These are phyloP conservation scores for Catharus fuscescens DNA, from an alignment of 2,113 vertebrate species.

Conservation along the genomic window DNA sequence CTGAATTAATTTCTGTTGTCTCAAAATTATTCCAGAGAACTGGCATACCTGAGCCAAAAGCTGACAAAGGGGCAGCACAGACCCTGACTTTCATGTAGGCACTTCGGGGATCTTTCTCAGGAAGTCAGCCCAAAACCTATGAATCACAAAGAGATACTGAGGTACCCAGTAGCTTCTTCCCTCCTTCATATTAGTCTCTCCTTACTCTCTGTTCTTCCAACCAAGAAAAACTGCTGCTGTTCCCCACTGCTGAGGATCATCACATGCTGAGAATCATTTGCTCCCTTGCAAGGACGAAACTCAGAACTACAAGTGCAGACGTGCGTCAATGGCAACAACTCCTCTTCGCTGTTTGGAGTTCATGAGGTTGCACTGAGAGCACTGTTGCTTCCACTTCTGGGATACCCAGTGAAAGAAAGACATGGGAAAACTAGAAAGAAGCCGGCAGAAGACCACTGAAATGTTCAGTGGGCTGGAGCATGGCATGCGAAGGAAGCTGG, in stretches of 20 bases:
- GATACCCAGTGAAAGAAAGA: background rate
- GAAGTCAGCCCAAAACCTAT: background rate
- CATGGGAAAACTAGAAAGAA: background rate
- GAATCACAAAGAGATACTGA: background rate
- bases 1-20: background rate
- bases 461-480: background rate
- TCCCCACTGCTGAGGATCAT: background rate
- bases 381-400: background rate
- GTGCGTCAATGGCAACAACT: background rate
- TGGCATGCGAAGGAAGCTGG: background rate
- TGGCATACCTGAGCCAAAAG: background rate
- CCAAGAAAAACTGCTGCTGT: background rate
- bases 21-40: background rate
- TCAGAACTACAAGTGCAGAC: background rate
- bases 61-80: background rate
- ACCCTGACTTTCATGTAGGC: background rate
- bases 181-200: background rate
- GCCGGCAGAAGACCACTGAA: background rate
- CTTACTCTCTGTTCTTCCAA: background rate
- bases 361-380: background rate
- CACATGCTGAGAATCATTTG: background rate
- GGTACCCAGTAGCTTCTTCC: background rate
- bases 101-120: background rate
- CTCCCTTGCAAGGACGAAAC: fast-evolving
- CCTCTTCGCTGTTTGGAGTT: background rate